These are phyloP conservation scores for Stercorarius parasiticus DNA, from an alignment of 2,113 vertebrate species.

Conservation along the genomic window DNA sequence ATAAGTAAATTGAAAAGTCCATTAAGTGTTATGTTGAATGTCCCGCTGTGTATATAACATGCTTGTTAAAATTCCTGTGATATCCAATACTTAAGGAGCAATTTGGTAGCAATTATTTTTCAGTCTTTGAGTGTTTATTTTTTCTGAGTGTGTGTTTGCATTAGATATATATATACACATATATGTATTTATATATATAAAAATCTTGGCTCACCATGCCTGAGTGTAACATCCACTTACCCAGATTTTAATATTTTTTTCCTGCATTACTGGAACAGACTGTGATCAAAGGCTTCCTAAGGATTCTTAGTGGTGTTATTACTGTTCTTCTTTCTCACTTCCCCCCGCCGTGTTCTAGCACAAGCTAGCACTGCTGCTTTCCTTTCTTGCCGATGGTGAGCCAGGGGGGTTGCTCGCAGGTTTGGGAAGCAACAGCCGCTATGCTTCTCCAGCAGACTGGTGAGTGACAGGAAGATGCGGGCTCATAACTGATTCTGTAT, in stretches of 20 bases:
- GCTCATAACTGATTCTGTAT: background rate
- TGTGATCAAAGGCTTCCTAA: background rate
- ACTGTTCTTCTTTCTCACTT: background rate
- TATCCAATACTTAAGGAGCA: background rate
- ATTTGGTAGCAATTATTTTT: background rate
- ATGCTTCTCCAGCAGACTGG: background rate
- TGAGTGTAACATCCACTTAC: background rate
- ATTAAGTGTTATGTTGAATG: background rate
- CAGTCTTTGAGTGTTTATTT: background rate
- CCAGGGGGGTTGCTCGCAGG: background rate
- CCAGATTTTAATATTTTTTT: background rate
- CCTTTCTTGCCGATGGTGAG: background rate
- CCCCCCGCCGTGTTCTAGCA: background rate
- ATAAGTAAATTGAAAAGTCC: background rate
- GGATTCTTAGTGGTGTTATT: background rate
- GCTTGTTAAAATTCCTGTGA: background rate
- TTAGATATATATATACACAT: background rate
- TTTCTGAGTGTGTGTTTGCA: background rate
- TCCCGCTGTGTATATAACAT: background rate
- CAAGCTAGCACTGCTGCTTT: background rate
- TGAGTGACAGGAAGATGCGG: background rate
- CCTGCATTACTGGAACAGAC: background rate
- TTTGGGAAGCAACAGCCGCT: background rate
- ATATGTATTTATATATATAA: background rate
- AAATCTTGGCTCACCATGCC: background rate